Evolutionary conservation across 2,888 invertebrate species (phyloP), one percentile per base, ranked within the genome.

Genomic region (Steinernema carpocapsae): DNA sequence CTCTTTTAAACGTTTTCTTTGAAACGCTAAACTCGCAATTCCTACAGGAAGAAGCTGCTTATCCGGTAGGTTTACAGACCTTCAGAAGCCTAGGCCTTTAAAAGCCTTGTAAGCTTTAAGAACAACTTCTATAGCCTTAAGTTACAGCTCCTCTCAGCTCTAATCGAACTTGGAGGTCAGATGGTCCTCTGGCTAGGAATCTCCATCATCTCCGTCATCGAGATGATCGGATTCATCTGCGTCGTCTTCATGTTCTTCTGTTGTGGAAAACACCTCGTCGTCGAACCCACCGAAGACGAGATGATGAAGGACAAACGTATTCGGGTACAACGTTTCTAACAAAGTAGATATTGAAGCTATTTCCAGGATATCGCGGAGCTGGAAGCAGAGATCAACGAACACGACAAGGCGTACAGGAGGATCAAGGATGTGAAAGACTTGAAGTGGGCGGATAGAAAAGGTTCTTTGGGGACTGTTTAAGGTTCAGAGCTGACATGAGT

Each of bases 161-260:
- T 73, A 12, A 77, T 78, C 46, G 77, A 77, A 70, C 64, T 76
- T 4, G 77, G 77, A 26, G 77, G 77, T 51, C 75, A 77, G 46
- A 72, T 59, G 42, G 64, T 72, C n/a, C 70, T 75, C 42, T 75
- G 75, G 75, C 46, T 64, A 0, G 75, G 75, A 24, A 73, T 70
- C 32, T 74, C 74, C 26, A 32, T 74, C 10, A 52, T 74, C 29
- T 72, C 74, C 24, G 74, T 74, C 52, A 72, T 74, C 32, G 74
- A 74, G 42, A 72, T 72, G 29, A 24, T 48, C 32, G 72, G 74
- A 2, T 51, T 74, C 56, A 22, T 74, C 22, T 29, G 74, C 43
- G 48, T 74, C 29, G 12, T 74, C 26, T 0, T 52, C 22, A n/a
- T 74, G 19, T 74, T 74, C 72, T 45, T 52, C 56, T 51, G 45